A percentile compares a stretch with the other conserved stretches of the same genome.
Conservation (phyloP, 1,140 invertebrate genomes). For the Wiebesia pumilae region DNA sequence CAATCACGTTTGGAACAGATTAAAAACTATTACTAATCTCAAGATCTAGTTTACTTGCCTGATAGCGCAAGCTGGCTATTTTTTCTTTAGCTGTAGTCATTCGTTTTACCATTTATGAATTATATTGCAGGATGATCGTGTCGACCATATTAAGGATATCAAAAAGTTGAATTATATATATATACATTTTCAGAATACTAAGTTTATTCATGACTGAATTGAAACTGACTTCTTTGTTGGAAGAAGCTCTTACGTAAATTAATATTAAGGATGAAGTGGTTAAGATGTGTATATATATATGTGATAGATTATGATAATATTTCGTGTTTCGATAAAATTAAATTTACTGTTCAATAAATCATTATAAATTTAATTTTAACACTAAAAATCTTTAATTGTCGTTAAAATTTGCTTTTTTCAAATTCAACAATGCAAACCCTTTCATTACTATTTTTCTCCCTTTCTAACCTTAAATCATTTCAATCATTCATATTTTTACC, state of each 20-base stretch:
- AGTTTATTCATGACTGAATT: too few relatives aligned
- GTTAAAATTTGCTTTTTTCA: background rate
- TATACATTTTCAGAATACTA: too few relatives aligned
- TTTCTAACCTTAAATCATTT: constrained; percentile 9
- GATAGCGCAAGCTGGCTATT: background rate
- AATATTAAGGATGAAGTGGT: background rate
- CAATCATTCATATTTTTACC: constrained; percentile 53
- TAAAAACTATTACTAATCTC: background rate
- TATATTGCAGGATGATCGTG: background rate
- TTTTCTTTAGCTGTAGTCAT: background rate
- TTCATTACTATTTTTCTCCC: background rate
- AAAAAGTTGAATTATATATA: background rate
- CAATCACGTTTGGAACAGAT: too few relatives aligned
- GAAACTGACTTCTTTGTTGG: too few relatives aligned
- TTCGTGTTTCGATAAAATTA: background rate
- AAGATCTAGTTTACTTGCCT: background rate
- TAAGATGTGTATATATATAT: background rate
- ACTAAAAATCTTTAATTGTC: background rate
- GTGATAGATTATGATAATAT: background rate
- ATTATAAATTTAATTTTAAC: background rate
- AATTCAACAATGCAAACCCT: constrained; percentile 21
- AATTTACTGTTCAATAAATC: background rate
- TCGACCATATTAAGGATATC: background rate
- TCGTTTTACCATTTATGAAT: background rate
- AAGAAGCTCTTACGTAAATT: background rate